Evolutionary conservation across 2,888 invertebrate species (phyloP), one percentile per base, ranked within the genome.

Genomic region (Trisateles emortualis): DNA sequence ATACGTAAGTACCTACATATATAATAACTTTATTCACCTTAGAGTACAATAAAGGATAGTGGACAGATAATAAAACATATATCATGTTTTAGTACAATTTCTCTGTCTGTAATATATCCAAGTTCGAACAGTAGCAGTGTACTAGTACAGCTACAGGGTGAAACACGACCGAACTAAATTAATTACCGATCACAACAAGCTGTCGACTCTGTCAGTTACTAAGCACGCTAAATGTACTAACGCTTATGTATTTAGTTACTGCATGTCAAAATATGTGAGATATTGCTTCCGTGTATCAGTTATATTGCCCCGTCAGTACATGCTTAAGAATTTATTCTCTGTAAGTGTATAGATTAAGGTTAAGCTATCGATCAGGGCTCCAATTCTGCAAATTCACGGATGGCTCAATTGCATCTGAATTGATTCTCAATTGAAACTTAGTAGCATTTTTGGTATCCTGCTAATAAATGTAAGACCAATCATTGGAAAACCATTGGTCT

Each of bases 171-270:
- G 52, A 61, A 68, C 68, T 60, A 74, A 81, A 82, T 82, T 76
- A 81, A 83, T 79, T 70, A 60, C 72, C 70, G 59, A 72, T 81
- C 81, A 79, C 57, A 73, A 65, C 69, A 58, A 67, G 49, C 81
- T 82, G 76, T 79, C 80, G 68, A 61, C 66, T 52, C 69, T 74
- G 83, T 82, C 83, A 64, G 74, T 67, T 59, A 61, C 22, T 48
- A 42, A 32, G 57, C 59, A 67, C 59, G 73, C 52, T 39, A 65
- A 59, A 52, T 54, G 50, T 40, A 64, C 60, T 59, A 58, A 43
- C 59, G 58, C 50, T 57, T 41, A 57, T 55, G 52, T 66, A 59
- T 66, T 66, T 57, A 59, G 69, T 68, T 68, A 64, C 35, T 32
- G 24, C 52, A 55, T 41, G 59, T 64, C 56, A 60, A 58, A 51